Evolutionary conservation across 2,888 invertebrate species (phyloP), one percentile per base, ranked within the genome.

Genomic region (Scaptomyza caliginosa): DNA sequence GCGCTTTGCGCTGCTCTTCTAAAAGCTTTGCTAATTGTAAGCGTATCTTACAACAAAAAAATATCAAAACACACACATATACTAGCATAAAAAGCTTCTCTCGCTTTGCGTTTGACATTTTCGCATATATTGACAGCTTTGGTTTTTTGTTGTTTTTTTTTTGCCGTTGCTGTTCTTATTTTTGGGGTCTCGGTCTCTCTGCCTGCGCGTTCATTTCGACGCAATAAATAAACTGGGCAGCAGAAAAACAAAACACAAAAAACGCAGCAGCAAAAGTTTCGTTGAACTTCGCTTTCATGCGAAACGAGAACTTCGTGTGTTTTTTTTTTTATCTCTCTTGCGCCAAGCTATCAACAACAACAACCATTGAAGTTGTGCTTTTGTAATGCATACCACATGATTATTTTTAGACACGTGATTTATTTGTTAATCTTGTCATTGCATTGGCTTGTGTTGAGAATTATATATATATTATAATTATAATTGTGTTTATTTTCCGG

Each of bases 211-310:
- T 64, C 30, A 17, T 52, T 66, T 74, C 48, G 43, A 51, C 54
- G 40, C 60, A 66, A 74, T 62, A 63, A 79, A 76, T 54, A 68
- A 70, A 74, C 56, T 62, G 66, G 32, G 42, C 46, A 34, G 39
- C 30, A 58, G 13, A 32, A 28, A 50, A 24, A 26, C 40, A 42
- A 50, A 39, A 45, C 21, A 26, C n/a, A n/a, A n/a, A n/a, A 69
- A 64, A 59, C 59, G 30, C 43, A 67, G 46, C 50, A 50, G 21
- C 56, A 36, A 57, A 68, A 52, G 78, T 65, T 78, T 70, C 70
- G 76, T 84, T 84, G 78, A 82, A 84, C 81, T 80, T 78, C 58
- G 74, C 16, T 64, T 75, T 57, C 57, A 30, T 54, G 38, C 54
- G 43, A 55, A 45, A 8, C 59, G 28, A 48, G 34, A n/a, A n/a